A percentile compares a stretch with the other conserved stretches of the same genome.
These are phyloP conservation scores for Sebastes paucispinis DNA, from an alignment of 2,797 vertebrate genomes.

Conservation along the genomic window DNA sequence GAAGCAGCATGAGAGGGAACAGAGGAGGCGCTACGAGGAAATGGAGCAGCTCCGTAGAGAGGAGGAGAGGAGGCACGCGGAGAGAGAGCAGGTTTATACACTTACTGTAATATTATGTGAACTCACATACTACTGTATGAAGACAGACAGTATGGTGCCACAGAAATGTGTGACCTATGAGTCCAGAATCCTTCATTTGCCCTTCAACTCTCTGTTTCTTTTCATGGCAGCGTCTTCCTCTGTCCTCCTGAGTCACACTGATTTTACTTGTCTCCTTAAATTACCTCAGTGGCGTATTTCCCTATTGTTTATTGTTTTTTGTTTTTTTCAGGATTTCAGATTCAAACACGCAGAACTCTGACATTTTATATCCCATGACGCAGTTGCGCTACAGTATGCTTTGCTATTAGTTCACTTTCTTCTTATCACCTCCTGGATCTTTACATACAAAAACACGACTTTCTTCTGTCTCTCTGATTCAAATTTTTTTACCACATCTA, in stretches of 20 bases:
- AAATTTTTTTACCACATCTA: not conserved
- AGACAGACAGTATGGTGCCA: not conserved
- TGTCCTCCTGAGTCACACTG: not conserved
- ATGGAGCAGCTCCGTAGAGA: conserved; percentile 91
- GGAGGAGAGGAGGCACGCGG: conserved; percentile 91
- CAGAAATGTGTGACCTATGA: not conserved
- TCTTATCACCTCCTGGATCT: not conserved
- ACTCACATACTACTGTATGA: not conserved
- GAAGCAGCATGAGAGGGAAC: conserved; percentile 92
- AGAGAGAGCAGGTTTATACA: conserved; percentile 91
- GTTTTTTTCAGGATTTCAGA: not conserved
- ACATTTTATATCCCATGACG: not conserved
- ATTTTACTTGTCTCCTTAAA: conserved; percentile 11
- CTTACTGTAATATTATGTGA: not conserved
- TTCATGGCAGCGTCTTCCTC: not conserved
- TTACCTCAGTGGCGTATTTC: not conserved
- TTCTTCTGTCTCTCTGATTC: not conserved
- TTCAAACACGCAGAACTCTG: not conserved
- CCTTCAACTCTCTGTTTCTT: not conserved
- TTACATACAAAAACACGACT: not conserved
- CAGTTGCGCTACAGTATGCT: not conserved
- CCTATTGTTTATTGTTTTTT: not conserved
- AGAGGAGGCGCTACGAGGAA: conserved; percentile 89
- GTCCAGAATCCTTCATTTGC: conserved; percentile 1
- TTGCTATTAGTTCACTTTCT: not conserved